Base-by-base conservation (phyloP, 2,888 invertebrate species). In the Matsumyia berberina region DNA sequence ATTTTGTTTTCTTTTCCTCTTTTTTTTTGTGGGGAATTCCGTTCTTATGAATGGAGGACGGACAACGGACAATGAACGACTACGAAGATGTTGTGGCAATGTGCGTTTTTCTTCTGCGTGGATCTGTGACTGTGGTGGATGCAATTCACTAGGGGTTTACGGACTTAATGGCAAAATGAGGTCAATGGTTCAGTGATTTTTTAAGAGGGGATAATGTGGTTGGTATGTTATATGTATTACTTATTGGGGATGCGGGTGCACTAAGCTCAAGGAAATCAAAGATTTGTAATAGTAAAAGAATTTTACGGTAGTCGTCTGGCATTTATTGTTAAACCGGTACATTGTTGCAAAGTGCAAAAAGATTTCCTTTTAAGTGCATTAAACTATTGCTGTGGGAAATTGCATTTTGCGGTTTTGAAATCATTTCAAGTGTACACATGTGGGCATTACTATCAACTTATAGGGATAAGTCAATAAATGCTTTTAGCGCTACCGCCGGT, bases 141-240 rank as follows among this genome's bases (percentile, higher is more conserved):
- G 64, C 78, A 67, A 78, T 83, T 62, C 55, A 67, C 60, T 49
- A 33, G 62, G 78, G 74, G 74, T 55, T 83, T 83, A 83, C 64
- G 69, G 78, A 73, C 49, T 83, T 78, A 78, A 78, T 73, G 55
- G 57, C n/a, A 44, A 83, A 83, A 62, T 64, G 73, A 53, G 78
- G 83, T 78, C 79, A 83, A 74, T 64, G 64, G 60, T 73, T 78
- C 51, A 69, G 57, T 83, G 55, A 64, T 69, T 83, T 62, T 69
- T 42, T 24, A 70, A 33, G 46, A 53, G 73, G 33, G 37, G 55
- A 62, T 55, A 67, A 66, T 60, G 31, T 35, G 31, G 46, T 67
- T 62, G 72, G 33, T 31, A 49, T 70, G 55, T 60, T 72, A 31
- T 33, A n/a, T n/a, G n/a, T n/a, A 46, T 67, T 76, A 67, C 39